Evolutionary conservation across 2,113 vertebrate genomes (phyloP).

Genomic region (Brevimyrus niger): DNA sequence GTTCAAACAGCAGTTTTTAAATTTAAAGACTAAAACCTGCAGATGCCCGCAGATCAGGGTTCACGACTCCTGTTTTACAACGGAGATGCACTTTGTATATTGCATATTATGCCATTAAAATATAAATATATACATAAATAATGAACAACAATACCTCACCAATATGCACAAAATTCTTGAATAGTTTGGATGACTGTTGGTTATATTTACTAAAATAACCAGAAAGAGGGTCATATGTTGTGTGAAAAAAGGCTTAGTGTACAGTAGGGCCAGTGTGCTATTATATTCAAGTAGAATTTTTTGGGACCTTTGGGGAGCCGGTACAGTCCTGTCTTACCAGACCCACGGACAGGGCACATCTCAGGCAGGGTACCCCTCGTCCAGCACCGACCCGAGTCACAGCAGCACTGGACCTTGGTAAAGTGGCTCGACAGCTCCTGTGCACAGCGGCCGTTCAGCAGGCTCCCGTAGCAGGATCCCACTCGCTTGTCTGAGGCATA

Average conservation of each 20-base stretch:
- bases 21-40: neutral
- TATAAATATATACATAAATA: neutral
- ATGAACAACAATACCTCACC: neutral
- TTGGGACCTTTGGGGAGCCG: neutral
- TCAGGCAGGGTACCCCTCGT: conserved; percentile 39
- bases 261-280: neutral
- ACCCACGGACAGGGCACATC: conserved; percentile 45
- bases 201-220: neutral
- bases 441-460: conserved; percentile 46
- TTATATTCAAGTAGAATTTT: neutral
- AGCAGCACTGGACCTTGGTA: conserved; percentile 51
- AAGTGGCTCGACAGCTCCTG: conserved; percentile 40
- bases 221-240: neutral
- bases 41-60: neutral
- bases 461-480: conserved; percentile 44
- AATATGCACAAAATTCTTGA: neutral
- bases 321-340: neutral
- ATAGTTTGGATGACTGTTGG: neutral
- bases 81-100: neutral
- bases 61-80: neutral
- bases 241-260: neutral
- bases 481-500: conserved; percentile 38
- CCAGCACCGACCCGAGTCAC: conserved; percentile 53
- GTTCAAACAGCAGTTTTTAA: neutral
- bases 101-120: neutral